Conservation (phyloP, 2,797 vertebrate species). For the Tolypeutes matacus region DNA sequence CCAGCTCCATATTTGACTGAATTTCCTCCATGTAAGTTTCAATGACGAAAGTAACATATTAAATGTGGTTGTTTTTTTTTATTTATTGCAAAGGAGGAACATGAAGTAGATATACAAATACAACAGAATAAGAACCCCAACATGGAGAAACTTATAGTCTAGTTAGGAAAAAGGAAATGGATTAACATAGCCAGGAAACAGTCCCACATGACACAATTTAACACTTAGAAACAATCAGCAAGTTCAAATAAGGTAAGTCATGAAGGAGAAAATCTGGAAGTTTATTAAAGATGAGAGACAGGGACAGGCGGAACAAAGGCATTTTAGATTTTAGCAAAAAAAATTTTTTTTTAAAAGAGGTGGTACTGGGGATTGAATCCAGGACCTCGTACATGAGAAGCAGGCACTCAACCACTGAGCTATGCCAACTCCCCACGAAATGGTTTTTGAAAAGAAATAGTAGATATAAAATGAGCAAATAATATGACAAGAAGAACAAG, state of each 20-base stretch:
- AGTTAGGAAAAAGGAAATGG: not conserved
- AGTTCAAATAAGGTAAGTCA: constrained; percentile 54
- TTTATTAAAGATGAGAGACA: constrained; percentile 2
- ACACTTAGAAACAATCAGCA: not conserved
- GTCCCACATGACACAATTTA: not conserved
- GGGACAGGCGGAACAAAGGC: not conserved
- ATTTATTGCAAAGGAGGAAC: not conserved
- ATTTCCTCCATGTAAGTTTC: not conserved
- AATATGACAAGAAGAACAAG: not conserved
- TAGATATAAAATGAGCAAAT: not conserved
- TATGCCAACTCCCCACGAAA: not conserved
- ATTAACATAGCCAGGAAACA: constrained; percentile 45
- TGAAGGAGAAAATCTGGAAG: not conserved
- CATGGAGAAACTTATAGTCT: not conserved
- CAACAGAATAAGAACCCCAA: not conserved
- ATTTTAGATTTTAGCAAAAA: not conserved
- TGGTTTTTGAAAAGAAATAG: not conserved
- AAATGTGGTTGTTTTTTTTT: not conserved
- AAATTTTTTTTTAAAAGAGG: too few species aligned
- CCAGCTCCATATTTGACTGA: not conserved
- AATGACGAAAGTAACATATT: not conserved
- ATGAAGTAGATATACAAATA: constrained; percentile 2
- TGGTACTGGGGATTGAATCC: too few species aligned
- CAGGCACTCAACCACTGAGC: too few species aligned
- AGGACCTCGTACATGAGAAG: too few species aligned